These are phyloP conservation scores for Semaprochilodus insignis DNA, from an alignment of 2,797 vertebrate species.

Conservation along the genomic window DNA sequence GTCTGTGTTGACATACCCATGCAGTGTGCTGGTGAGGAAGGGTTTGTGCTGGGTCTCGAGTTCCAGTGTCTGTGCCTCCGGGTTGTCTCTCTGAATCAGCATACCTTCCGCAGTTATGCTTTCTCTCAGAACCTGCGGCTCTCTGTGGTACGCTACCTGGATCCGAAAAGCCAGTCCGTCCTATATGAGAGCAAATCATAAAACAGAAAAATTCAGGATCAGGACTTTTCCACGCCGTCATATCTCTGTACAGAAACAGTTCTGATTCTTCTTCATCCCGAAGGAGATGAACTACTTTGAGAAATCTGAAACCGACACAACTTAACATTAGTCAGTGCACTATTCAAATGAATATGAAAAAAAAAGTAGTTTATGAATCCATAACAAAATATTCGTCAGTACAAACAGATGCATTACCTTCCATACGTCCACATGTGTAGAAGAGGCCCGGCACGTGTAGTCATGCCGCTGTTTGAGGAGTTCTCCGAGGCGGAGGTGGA, in stretches of 20 bases:
- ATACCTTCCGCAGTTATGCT: slow-evolving; percentile 84
- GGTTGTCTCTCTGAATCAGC: slow-evolving; percentile 86
- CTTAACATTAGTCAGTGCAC: neutral
- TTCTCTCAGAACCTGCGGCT: slow-evolving; percentile 91
- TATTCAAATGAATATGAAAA: neutral
- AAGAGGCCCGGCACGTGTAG: slow-evolving; percentile 80
- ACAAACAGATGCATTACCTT: slow-evolving; percentile 80
- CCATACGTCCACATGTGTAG: slow-evolving; percentile 87
- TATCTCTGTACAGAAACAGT: neutral
- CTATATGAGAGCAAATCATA: slow-evolving; percentile 67
- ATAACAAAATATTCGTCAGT: neutral
- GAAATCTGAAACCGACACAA: neutral
- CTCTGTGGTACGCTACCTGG: slow-evolving; percentile 92
- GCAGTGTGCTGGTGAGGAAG: slow-evolving; percentile 89
- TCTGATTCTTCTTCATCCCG: neutral
- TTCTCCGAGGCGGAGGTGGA: slow-evolving; percentile 89
- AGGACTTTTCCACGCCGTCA: neutral
- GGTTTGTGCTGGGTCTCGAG: slow-evolving; percentile 85
- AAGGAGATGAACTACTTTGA: neutral
- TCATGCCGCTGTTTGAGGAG: slow-evolving; percentile 83
- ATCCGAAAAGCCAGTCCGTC: slow-evolving; percentile 91
- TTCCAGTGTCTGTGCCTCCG: slow-evolving; percentile 87
- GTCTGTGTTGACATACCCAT: slow-evolving; percentile 83
- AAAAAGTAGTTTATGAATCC: neutral
- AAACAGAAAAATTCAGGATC: neutral